phyloP scores from a whole-genome alignment of 2,113 vertebrate genomes.

The Albula goreensis region DNA sequence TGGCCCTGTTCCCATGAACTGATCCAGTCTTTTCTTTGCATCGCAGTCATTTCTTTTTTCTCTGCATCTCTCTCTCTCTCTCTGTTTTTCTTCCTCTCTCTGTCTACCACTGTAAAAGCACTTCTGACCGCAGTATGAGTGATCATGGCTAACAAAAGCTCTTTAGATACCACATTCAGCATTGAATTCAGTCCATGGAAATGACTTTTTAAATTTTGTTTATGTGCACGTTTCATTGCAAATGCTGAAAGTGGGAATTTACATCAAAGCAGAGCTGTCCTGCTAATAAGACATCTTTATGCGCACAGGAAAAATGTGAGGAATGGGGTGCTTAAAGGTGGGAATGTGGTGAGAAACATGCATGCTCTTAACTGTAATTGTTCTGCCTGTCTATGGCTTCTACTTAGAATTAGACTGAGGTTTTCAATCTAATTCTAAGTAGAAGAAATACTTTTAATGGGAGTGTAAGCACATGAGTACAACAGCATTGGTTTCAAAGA shows the following conservation, averaged over 20 bases:
- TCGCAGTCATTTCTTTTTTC: neutral
- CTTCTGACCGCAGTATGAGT: neutral
- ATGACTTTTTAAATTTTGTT: neutral
- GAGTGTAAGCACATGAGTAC: neutral
- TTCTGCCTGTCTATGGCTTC: neutral
- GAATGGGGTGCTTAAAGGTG: neutral
- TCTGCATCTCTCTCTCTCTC: no score
- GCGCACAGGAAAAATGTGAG: neutral
- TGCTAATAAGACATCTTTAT: neutral
- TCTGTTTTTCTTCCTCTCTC: neutral
- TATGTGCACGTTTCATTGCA: neutral
- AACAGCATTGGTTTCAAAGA: neutral
- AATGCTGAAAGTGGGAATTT: neutral
- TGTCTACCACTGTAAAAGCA: neutral
- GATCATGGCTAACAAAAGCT: conserved; percentile 12
- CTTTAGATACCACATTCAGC: neutral
- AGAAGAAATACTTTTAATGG: neutral
- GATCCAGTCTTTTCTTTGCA: neutral
- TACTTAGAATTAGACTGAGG: neutral
- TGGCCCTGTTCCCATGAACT: neutral
- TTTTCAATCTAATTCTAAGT: neutral
- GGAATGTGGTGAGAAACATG: neutral
- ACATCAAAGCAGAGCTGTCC: neutral
- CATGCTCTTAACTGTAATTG: neutral
- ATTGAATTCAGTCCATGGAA: no score